Conservation (phyloP, 1,140 invertebrate genomes). For the Drosophila nigromelanica region DNA sequence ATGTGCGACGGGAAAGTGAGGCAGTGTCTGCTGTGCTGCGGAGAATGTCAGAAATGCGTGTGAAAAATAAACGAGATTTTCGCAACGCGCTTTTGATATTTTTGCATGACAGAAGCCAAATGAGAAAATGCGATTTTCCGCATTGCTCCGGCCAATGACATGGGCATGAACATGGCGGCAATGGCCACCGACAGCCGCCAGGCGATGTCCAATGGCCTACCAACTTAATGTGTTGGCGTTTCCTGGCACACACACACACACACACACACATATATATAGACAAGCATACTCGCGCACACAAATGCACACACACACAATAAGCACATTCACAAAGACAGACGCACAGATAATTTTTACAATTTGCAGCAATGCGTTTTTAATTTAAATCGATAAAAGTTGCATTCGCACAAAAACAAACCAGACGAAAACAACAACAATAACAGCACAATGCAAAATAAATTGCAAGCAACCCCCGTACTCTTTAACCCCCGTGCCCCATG, state of each 20-base stretch:
- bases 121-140: constrained; percentile 82
- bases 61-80: constrained; percentile 82
- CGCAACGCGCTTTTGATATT: constrained; percentile 79
- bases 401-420: constrained; percentile 70
- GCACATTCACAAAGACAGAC: constrained; percentile 51
- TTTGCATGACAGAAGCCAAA: constrained; percentile 82
- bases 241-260: constrained; percentile 60
- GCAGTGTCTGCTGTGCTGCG: constrained; percentile 13
- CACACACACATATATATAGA: constrained; percentile 10
- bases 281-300: constrained; percentile 3
- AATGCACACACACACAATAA: constrained; percentile 52
- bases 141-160: constrained; percentile 80
- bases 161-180: constrained; percentile 63
- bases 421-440: constrained; percentile 50
- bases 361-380: constrained; percentile 81
- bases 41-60: constrained; percentile 77
- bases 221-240: constrained; percentile 79
- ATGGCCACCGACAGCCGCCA: constrained; percentile 44
- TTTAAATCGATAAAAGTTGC: constrained; percentile 81
- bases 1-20: constrained; percentile 5
- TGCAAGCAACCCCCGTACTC: constrained; percentile 61
- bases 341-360: constrained; percentile 78
- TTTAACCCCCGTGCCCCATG: background rate
- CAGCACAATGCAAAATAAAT: constrained; percentile 71
- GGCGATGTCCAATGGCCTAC: constrained; percentile 72